Evolutionary conservation across 1,140 invertebrate genomes (phyloP), one percentile per base, ranked within the genome.

Genomic region (Neodiprion fabricii): DNA sequence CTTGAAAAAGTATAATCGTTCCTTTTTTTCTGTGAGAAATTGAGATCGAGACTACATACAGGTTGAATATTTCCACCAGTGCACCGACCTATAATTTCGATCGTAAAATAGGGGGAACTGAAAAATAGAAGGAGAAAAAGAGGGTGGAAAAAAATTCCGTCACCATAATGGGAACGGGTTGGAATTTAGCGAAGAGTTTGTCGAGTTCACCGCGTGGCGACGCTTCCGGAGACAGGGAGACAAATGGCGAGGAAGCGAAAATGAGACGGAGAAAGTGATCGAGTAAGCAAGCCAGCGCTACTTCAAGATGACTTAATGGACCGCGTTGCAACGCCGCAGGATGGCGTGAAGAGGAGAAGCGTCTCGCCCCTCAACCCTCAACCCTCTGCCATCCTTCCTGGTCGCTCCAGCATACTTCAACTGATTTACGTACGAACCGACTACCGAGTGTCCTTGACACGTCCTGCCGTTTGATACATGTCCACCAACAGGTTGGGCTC

Each of bases 141-240:
- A 40, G 28, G 28, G 28, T 4, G 28, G 2, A 40, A 40, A 40
- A 40, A 40, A 40, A 40, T 1, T 40, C 28, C 28, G 2, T 40
- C 28, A 40, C 28, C 28, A 40, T 40, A 40, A 5, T 40, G 28
- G 1, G 28, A 40, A 40, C 2, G 28, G 28, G 28, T 40, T 40
- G n/a, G n/a, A 61, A 61, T 61, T 61, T 61, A 61, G 53, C 53
- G n/a, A 61, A 61, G 53, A 61, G 53, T 61, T 61, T 61, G 53
- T 61, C 53, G 53, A 61, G 53, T 61, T 61, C n/a, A 9, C 53
- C 53, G 53, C 53, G 53, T 61, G 53, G 53, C 53, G 53, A 40
- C 28, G 28, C 28, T 61, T 61, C 9, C 11, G 53, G 53, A 17
- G 53, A 61, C 53, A 61, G 53, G 53, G n/a, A 61, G 53, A 61